A percentile compares a stretch with the other conserved stretches of the same genome.
These are phyloP conservation scores for Anoplius nigerrimus DNA, from an alignment of 2,888 invertebrate genomes.

Conservation along the genomic window DNA sequence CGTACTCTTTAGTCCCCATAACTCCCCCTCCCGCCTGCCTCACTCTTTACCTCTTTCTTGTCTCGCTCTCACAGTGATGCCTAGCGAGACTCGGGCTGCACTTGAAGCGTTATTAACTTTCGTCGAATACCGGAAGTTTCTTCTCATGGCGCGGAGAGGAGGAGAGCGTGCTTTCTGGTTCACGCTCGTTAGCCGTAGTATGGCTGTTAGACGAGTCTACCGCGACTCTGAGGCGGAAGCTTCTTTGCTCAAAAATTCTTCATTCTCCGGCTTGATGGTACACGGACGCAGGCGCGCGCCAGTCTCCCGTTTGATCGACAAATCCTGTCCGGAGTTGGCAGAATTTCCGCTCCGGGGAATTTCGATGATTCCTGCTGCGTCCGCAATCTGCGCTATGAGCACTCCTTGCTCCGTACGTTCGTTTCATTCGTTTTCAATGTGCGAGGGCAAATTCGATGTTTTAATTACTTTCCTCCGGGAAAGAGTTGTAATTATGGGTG, in stretches of 20 bases:
- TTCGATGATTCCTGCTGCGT: too few species aligned
- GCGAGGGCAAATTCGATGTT: too few species aligned
- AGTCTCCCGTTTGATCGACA: too few species aligned
- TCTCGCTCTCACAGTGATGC: too few species aligned
- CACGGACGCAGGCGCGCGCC: too few species aligned
- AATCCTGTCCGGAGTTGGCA: too few species aligned
- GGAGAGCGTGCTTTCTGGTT: conserved; percentile 20
- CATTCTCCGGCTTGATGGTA: background rate
- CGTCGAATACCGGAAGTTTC: conserved; percentile 6
- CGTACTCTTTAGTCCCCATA: background rate
- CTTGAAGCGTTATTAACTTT: conserved; percentile 32
- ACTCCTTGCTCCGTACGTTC: too few species aligned
- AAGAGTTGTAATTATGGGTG: too few species aligned
- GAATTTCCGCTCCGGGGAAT: too few species aligned
- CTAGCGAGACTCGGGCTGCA: background rate
- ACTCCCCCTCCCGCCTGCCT: background rate
- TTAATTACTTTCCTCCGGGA: too few species aligned
- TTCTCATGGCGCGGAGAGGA: conserved; percentile 20
- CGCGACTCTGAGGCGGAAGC: conserved; percentile 13
- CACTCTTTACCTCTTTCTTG: background rate
- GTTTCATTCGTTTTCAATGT: too few species aligned
- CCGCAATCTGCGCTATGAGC: too few species aligned
- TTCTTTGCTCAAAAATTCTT: conserved; percentile 25
- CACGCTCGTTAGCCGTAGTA: conserved; percentile 28
- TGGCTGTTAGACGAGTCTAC: conserved; percentile 7